Percentiles rank a stretch among this genome's conserved stretches.
Conservation (phyloP, 2,113 vertebrate genomes). For the Chunga burmeisteri region DNA sequence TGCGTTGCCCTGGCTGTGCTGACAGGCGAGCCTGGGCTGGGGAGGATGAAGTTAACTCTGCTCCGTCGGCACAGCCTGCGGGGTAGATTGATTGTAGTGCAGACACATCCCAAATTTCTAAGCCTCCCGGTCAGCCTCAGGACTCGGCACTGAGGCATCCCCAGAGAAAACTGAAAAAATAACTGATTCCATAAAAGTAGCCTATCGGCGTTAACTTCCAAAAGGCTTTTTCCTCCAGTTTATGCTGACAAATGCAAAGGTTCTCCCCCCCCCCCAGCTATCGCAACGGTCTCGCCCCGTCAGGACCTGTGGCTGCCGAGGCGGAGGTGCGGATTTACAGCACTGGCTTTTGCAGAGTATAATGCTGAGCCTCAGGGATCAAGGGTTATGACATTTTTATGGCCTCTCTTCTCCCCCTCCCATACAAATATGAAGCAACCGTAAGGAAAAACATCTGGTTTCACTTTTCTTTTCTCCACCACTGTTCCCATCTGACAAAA, state of each 20-base stretch:
- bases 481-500: constrained; percentile 74
- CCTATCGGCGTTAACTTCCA: not conserved
- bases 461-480: constrained; percentile 74
- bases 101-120: constrained; percentile 30
- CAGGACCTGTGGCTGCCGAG: not conserved
- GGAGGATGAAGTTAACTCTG: not conserved
- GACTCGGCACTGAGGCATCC: not conserved
- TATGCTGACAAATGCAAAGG: not conserved
- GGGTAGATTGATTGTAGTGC: constrained; percentile 7
- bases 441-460: constrained; percentile 78
- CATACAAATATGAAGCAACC: constrained; percentile 64
- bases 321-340: constrained; percentile 54
- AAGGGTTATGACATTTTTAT: constrained; percentile 76
- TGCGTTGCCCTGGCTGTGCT: not conserved
- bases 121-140: not conserved
- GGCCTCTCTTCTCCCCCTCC: constrained; percentile 42
- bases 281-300: not conserved
- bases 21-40: not conserved
- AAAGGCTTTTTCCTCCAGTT: constrained; percentile 7
- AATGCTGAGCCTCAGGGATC: constrained; percentile 64
- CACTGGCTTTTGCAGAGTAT: constrained; percentile 44
- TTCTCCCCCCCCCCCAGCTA: not conserved
- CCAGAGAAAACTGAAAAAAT: constrained; percentile 40
- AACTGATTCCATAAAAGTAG: constrained; percentile 30
- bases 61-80: not conserved